Conservation (phyloP, 2,797 vertebrate species). For the Crypturellus tataupa region DNA sequence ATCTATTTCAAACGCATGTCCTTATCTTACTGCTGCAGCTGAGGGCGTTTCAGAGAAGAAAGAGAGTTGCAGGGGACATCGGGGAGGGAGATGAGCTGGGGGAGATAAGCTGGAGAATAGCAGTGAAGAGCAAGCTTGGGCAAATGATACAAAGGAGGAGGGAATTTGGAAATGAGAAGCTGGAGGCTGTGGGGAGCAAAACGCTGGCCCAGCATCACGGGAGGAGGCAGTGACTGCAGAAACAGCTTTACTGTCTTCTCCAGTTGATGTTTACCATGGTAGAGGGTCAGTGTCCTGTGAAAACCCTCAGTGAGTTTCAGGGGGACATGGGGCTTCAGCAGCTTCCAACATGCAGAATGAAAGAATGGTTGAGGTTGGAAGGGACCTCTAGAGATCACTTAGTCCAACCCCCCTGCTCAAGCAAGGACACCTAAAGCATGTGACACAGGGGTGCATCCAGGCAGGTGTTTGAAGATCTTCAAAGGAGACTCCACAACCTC, state of each 20-base stretch:
- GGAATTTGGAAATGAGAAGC: not conserved
- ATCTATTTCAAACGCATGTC: not conserved
- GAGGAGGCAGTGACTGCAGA: not conserved
- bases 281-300: too few species aligned
- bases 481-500: too few species aligned
- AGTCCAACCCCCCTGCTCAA: too few species aligned
- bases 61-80: not conserved
- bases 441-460: too few species aligned
- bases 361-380: too few species aligned
- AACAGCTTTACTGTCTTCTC: not conserved
- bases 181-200: too few species aligned
- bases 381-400: too few species aligned
- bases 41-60: not conserved
- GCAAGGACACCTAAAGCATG: too few species aligned
- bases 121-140: fast-evolving
- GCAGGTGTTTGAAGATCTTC: too few species aligned
- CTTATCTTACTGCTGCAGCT: not conserved
- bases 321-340: not conserved
- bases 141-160: not conserved
- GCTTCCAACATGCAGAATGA: too few species aligned
- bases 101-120: not conserved
- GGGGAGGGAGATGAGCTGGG: not conserved
- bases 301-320: not conserved
- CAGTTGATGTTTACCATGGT: too few species aligned
- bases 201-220: not conserved